Evolutionary conservation across 2,888 invertebrate genomes (phyloP), one percentile per base, ranked within the genome.

Genomic region (Panorpa germanica): DNA sequence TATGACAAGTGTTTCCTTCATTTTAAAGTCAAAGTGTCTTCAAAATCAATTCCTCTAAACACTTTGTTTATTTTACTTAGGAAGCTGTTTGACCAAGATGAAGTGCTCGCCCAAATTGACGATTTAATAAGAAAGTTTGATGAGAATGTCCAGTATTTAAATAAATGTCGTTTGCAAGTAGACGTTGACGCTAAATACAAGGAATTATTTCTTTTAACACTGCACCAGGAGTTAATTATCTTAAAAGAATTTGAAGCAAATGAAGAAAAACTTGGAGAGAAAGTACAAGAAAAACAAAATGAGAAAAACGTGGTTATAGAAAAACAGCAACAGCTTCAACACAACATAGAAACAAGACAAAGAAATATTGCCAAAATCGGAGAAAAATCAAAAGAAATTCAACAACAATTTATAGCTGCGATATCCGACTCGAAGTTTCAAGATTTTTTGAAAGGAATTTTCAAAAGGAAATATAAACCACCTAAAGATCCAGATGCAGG

Each of bases 381-480:
- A 15, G 55, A 61, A 4, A 55, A 60, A 34, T 60, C 64, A 10
- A 50, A 48, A 25, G 50, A 52, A 3, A 46, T 67, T 8, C 61
- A 65, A 28, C 43, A 53, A 2, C 59, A 61, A 29, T 81, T 75
- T 43, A 57, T 63, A 31, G 56, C 50, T 16, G 54, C 63, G 5
- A 61, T 70, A 1, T 63, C 59, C 23, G 73, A 77, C 31, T 75
- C 76, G 44, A 81, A 77, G 46, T 86, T 78, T 47, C 65, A 64
- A 5, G 72, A 76, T 41, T 86, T 83, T 45, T 50, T 90, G 23
- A 63, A 67, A 12, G 69, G 73, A 43, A 82, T 90, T 32, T 88
- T 76, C 44, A 78, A 73, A 45, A 88, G 82, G 47, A 82, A 78
- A 44, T 80, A 73, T 43, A 75, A 74, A 36, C 65, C 72, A 5